Percentiles rank a stretch among this genome's conserved stretches.
Evolutionary conservation across 2,797 vertebrate genomes (phyloP).

Genomic region (Buphagus erythrorhynchus): DNA sequence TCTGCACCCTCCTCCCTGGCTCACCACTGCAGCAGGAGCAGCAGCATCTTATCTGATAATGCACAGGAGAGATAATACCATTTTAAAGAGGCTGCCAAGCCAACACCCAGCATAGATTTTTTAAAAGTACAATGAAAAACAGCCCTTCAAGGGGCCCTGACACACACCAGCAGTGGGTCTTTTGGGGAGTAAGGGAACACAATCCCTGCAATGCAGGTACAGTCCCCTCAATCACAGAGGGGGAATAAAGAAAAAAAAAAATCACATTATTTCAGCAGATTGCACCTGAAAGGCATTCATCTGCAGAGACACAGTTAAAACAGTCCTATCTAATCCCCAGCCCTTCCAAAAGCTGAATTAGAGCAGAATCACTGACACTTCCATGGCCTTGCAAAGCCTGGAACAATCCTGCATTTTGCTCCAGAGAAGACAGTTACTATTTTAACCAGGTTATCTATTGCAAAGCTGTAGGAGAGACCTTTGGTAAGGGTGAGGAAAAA

Average conservation of each 20-base stretch:
- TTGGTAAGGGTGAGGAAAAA: neutral
- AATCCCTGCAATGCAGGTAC: neutral
- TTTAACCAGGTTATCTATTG: neutral
- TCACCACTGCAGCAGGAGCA: neutral
- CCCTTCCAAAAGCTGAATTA: neutral
- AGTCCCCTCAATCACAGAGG: neutral
- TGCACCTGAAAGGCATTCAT: neutral
- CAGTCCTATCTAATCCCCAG: neutral
- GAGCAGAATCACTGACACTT: neutral
- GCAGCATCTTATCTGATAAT: neutral
- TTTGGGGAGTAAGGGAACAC: neutral
- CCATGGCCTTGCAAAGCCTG: neutral
- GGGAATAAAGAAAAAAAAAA: neutral
- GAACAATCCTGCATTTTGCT: neutral
- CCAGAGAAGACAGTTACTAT: neutral
- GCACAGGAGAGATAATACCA: neutral
- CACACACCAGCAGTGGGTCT: neutral
- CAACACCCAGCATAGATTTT: neutral
- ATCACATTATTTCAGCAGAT: neutral
- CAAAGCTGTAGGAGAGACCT: neutral
- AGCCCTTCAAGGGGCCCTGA: neutral
- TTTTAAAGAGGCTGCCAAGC: neutral
- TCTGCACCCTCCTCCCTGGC: neutral
- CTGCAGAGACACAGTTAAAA: neutral
- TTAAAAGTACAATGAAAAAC: neutral